A percentile compares a stretch with the other conserved stretches of the same genome.
Evolutionary conservation across 2,797 vertebrate species (phyloP).

Genomic region (Rhinella marina): DNA sequence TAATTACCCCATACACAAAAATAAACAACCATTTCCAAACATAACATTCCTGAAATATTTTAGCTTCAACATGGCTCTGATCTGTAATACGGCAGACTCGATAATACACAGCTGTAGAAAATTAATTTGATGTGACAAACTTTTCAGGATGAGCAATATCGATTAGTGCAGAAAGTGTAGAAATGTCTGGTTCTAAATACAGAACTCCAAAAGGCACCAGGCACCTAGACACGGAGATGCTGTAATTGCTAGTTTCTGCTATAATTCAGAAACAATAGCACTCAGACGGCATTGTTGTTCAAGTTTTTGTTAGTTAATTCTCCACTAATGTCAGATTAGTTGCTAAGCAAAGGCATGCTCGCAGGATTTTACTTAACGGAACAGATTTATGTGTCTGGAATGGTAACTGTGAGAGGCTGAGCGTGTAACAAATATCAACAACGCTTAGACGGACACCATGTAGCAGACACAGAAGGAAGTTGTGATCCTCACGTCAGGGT

Average conservation of each 20-base stretch:
- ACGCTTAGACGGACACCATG: too few relatives aligned
- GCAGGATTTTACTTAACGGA: neutral
- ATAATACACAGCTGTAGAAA: neutral
- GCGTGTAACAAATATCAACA: neutral
- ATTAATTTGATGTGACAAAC: slow-evolving; percentile 12
- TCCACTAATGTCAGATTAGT: slow-evolving; percentile 49
- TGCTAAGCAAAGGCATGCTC: neutral
- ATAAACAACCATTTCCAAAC: neutral
- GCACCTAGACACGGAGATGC: slow-evolving; percentile 28
- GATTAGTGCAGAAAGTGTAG: neutral
- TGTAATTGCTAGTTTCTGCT: slow-evolving; percentile 31
- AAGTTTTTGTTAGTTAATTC: slow-evolving; percentile 41
- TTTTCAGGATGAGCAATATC: neutral
- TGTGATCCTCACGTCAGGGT: too few relatives aligned
- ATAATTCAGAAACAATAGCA: slow-evolving; percentile 44
- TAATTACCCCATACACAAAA: neutral
- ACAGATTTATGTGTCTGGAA: neutral
- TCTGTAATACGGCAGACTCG: neutral
- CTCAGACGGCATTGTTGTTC: slow-evolving; percentile 28
- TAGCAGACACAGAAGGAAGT: too few relatives aligned
- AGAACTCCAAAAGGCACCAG: slow-evolving; percentile 13
- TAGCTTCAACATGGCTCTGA: neutral
- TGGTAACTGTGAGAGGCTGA: neutral
- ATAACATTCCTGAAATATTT: neutral
- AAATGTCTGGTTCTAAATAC: slow-evolving; percentile 13